Base-by-base conservation (phyloP, 2,888 invertebrate species). In the Lamellibrachia columna region DNA sequence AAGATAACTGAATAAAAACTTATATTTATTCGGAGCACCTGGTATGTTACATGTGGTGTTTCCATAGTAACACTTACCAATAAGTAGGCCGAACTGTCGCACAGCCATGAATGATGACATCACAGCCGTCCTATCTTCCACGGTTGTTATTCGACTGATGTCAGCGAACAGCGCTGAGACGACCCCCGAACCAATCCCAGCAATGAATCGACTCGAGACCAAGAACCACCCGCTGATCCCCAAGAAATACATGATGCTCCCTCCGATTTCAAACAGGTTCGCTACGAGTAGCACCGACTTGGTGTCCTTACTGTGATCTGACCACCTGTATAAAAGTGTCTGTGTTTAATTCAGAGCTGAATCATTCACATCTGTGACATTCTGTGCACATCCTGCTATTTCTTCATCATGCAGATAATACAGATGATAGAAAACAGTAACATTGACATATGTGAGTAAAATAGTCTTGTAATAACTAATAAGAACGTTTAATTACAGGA, bases 211-310 rank as follows among this genome's bases (percentile, higher is more conserved):
- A 90, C 96, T 96, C 22, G 95, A 95, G 3, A 97, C 93, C 52
- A 97, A 94, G 91, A 97, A 96, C 96, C 96, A 96, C 52, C 96
- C 95, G 60, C 95, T 96, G n/a, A 96, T 93, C 8, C 97, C 97
- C 92, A 96, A 93, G 91, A 96, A 96, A 94, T 97, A 97, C 95
- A 97, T 96, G 92, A 96, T 93, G 93, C 96, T 97, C 8, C 97
- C 97, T 55, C 94, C 94, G 8, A 96, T 94, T 94, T 96, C 95
- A 93, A 95, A 96, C 52, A 96, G 15, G 91, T 95, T 95, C 28
- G 96, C 95, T 92, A 96, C 94, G 6, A 96, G 93, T n/a, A 96
- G 93, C 52, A 97, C 95, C 15, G 95, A 92, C 90, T 96, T 96
- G 9, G 96, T 96, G 75, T 96, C 95, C 52, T 96, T 94, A 22